Evolutionary conservation across 2,888 invertebrate genomes (phyloP), one percentile per base, ranked within the genome.

Genomic region (Saturnia pavonia): DNA sequence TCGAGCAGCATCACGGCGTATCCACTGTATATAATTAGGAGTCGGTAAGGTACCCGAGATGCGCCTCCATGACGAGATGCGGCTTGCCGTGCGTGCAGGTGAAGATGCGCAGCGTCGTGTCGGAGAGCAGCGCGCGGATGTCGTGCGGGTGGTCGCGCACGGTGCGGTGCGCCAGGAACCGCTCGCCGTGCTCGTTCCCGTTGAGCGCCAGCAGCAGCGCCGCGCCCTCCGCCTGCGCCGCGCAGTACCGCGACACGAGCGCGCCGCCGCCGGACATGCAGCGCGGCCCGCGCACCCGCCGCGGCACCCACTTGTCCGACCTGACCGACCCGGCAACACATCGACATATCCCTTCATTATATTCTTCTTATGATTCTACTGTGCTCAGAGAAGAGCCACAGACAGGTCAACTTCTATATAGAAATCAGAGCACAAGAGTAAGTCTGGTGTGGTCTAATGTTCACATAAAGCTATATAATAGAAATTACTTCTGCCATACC

Each of bases 191-290:
- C 88, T 96, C 96, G 69, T 96, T 91, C 74, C 95, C 94, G 85
- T 96, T 96, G 75, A 97, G 95, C 74, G 95, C 94, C 87, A 96
- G 96, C 73, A 99, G 95, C 80, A 90, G 84, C 77, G 84, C 97
- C 83, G 98, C 98, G 11, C 98, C 98, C 74, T 96, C 95, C 69
- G 97, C 97, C 73, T 81, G 81, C 77, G 95, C 95, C 69, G 92
- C 90, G 77, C 96, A 97, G 91, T 97, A 99, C 6, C 96, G 94
- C n/a, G 98, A 97, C 76, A 99, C 90, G 70, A 98, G 94, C 12
- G 97, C 98, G 34, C 97, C 97, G 22, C 97, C 96, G 51, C 97
- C 96, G 51, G 97, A 97, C 67, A 96, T 96, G 78, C 96, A 96
- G 76, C 91, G 89, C 1, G 98, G 97, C 51, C 95, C 94, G 70